Percentiles rank a stretch among this genome's conserved stretches.
phyloP scores from a whole-genome alignment of 2,113 vertebrate genomes.

The Periophthalmus modestus region DNA sequence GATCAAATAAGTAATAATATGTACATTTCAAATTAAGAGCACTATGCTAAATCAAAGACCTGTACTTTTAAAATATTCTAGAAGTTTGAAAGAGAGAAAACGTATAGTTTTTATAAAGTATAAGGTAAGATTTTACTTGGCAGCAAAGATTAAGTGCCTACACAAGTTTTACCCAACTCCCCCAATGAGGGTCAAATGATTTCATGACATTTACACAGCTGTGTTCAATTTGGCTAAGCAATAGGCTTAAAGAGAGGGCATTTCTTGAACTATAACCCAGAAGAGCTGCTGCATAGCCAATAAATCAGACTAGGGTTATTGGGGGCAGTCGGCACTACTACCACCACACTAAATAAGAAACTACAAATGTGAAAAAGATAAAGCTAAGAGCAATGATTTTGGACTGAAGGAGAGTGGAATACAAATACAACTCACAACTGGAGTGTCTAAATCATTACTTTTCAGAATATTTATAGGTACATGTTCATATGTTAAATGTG shows the following conservation, averaged over 20 bases:
- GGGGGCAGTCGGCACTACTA: background rate
- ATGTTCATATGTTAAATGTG: too few relatives aligned
- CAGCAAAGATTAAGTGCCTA: background rate
- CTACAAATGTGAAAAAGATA: background rate
- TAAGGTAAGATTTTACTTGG: background rate
- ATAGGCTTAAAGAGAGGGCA: background rate
- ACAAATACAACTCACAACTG: background rate
- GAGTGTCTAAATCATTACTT: too few relatives aligned
- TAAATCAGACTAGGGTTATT: background rate
- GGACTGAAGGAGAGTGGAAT: background rate
- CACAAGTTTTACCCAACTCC: slow-evolving; percentile 1
- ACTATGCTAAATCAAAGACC: background rate
- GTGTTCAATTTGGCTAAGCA: background rate
- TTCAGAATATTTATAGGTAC: background rate
- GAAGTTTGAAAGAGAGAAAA: background rate
- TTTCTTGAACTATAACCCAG: background rate
- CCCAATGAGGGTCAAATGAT: slow-evolving; percentile 12
- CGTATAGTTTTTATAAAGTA: background rate
- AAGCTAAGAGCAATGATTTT: background rate
- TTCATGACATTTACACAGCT: slow-evolving; percentile 4
- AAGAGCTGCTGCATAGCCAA: background rate
- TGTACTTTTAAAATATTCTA: background rate
- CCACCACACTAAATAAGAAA: background rate
- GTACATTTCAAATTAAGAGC: background rate
- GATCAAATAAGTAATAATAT: too few relatives aligned